A percentile compares a stretch with the other conserved stretches of the same genome.
Evolutionary conservation across 2,888 invertebrate species (phyloP).

Genomic region (Apantesis nais): DNA sequence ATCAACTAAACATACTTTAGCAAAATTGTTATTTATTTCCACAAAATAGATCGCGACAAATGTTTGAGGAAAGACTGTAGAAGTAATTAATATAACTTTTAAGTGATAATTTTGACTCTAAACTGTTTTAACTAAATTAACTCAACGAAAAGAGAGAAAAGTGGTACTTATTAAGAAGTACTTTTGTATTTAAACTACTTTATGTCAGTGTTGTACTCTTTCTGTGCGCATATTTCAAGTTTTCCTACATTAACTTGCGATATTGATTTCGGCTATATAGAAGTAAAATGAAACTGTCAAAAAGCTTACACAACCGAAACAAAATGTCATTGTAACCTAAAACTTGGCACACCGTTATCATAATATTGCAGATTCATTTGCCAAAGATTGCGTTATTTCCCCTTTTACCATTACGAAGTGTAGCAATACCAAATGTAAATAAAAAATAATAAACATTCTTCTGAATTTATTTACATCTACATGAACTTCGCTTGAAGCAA

Average conservation of each 20-base stretch:
- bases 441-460: conserved; percentile 21
- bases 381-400: conserved; percentile 4
- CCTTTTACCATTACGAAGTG: background rate
- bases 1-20: too few species aligned
- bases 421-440: conserved; percentile 23
- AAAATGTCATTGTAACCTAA: conserved; percentile 3
- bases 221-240: background rate
- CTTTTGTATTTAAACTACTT: background rate
- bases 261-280: background rate
- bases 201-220: too few species aligned
- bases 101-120: too few species aligned
- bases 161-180: too few species aligned
- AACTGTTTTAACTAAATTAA: too few species aligned
- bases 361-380: conserved; percentile 9
- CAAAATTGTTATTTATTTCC: too few species aligned
- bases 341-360: conserved; percentile 13
- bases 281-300: background rate
- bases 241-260: background rate
- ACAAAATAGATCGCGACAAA: too few species aligned
- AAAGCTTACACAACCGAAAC: background rate
- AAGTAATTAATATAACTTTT: too few species aligned
- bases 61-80: too few species aligned
- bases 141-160: too few species aligned
- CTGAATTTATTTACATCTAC: conserved; percentile 20
- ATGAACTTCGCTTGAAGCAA: conserved; percentile 9